Conservation (phyloP, 2,888 invertebrate species). For the Papilio elwesi region DNA sequence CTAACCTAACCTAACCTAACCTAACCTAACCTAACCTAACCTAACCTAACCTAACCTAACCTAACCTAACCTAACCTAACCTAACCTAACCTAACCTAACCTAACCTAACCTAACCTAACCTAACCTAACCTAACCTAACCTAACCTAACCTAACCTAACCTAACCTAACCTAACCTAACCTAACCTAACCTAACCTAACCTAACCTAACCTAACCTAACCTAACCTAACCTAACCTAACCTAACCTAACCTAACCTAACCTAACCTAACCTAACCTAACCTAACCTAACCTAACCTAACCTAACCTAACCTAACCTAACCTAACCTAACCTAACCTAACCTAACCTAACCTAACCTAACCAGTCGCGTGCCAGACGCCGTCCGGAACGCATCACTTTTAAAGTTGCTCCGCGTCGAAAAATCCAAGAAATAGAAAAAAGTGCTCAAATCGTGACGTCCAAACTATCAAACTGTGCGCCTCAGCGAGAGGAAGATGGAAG, state of each 20-base stretch:
- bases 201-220: conserved; percentile 42
- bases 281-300: conserved; percentile 44
- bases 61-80: conserved; percentile 13
- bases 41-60: conserved; percentile 22
- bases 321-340: conserved; percentile 29
- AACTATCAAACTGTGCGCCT: too few species aligned
- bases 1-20: too few species aligned
- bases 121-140: conserved; percentile 46
- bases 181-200: conserved; percentile 43
- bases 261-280: conserved; percentile 46
- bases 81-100: conserved; percentile 18
- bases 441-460: too few species aligned
- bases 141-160: conserved; percentile 46
- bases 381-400: too few species aligned
- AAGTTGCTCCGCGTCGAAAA: too few species aligned
- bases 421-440: too few species aligned
- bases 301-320: conserved; percentile 42
- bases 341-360: conserved; percentile 40
- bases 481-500: too few species aligned
- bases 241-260: conserved; percentile 38
- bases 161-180: conserved; percentile 47
- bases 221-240: conserved; percentile 15
- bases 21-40: conserved; percentile 30
- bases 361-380: too few species aligned
- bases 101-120: conserved; percentile 41